These are phyloP conservation scores for fruit fly (Drosophila melanogaster) DNA, from an alignment of 1,140 invertebrate species.

Conservation along the genomic window Release_6_plus_ISO1_MT NT_037436.4:5658001-5658500, in stretches of 20 bases:
- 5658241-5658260: slow-evolving; percentile 18
- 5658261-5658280: slow-evolving; percentile 35
- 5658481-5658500: slow-evolving; percentile 12
- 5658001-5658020: slow-evolving; percentile 24
- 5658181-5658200: slow-evolving; percentile 52
- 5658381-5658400: slow-evolving; percentile 60
- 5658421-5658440: slow-evolving; percentile 33
- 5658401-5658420: slow-evolving; percentile 56
- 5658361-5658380: slow-evolving; percentile 45
- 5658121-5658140: slow-evolving; percentile 8
- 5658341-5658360: slow-evolving; percentile 21
- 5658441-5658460: background rate
- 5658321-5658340: slow-evolving; percentile 41
- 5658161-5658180: slow-evolving; percentile 9
- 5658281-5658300: slow-evolving; percentile 49
- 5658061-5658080: slow-evolving; percentile 71
- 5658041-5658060: slow-evolving; percentile 42
- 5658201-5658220: slow-evolving; percentile 52
- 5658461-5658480: slow-evolving; percentile 27
- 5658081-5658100: slow-evolving; percentile 81
- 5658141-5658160: slow-evolving; percentile 22
- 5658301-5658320: slow-evolving; percentile 13
- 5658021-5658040: slow-evolving; percentile 41
- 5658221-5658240: slow-evolving; percentile 29
- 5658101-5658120: slow-evolving; percentile 57